Evolutionary conservation across 2,113 vertebrate species (phyloP).

Genomic region (Apeltes quadracus): DNA sequence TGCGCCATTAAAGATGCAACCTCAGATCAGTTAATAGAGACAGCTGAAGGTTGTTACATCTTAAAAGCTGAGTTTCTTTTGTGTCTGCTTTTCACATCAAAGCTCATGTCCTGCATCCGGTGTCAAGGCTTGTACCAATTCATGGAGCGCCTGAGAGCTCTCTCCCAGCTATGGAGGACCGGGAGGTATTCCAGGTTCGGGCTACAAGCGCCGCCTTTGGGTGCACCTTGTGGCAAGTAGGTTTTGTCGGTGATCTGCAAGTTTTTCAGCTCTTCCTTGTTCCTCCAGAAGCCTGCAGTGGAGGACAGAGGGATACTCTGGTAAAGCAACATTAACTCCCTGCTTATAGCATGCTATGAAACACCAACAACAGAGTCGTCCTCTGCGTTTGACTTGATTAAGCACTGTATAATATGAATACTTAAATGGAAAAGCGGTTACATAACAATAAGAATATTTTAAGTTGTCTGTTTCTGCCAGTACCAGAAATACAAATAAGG

Average conservation of each 20-base stretch:
- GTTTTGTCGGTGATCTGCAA: conserved; percentile 81
- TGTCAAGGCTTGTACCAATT: conserved; percentile 85
- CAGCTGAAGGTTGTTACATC: background rate
- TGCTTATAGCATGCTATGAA: conserved; percentile 7
- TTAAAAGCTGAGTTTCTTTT: background rate
- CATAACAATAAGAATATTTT: conserved; percentile 39
- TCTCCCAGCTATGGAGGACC: conserved; percentile 87
- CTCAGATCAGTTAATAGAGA: background rate
- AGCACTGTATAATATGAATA: conserved; percentile 41
- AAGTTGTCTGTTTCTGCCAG: conserved; percentile 11
- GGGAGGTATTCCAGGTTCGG: conserved; percentile 73
- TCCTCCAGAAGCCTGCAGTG: conserved; percentile 88
- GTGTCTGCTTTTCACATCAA: conserved; percentile 1
- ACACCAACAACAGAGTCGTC: conserved; percentile 3
- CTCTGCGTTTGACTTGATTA: conserved; percentile 2
- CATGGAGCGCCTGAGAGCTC: conserved; percentile 85
- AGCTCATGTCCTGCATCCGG: background rate
- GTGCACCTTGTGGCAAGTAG: conserved; percentile 82
- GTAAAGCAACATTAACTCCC: conserved; percentile 2
- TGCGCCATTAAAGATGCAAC: background rate
- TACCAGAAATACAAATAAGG: conserved; percentile 47
- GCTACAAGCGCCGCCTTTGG: background rate
- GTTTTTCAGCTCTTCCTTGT: conserved; percentile 88
- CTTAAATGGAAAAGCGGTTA: conserved; percentile 42
- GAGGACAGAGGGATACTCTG: background rate